These are phyloP conservation scores for Aegithalos caudatus DNA, from an alignment of 2,113 vertebrate genomes.

Conservation along the genomic window DNA sequence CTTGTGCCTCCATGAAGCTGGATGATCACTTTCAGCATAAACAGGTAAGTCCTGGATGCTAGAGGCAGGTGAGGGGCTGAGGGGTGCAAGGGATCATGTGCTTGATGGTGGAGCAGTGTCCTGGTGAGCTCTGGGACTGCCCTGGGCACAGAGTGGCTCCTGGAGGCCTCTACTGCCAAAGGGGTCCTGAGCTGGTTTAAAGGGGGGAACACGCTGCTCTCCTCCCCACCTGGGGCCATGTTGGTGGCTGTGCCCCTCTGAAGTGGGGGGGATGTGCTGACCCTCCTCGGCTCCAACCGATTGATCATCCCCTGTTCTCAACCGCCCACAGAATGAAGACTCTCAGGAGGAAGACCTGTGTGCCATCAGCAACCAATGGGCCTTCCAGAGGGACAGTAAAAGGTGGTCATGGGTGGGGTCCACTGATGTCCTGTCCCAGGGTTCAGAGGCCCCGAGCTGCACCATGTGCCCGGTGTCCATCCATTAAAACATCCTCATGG, in stretches of 20 bases:
- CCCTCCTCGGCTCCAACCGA: accelerated
- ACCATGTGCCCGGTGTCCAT: slow-evolving; percentile 69
- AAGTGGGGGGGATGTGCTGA: neutral
- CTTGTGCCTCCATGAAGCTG: slow-evolving; percentile 83
- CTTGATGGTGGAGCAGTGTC: accelerated
- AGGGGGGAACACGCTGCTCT: accelerated
- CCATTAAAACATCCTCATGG: slow-evolving; percentile 78
- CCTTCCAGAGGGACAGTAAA: slow-evolving; percentile 76
- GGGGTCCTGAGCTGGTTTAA: neutral
- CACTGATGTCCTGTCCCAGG: slow-evolving; percentile 40
- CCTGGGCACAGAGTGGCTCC: neutral
- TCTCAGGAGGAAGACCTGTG: slow-evolving; percentile 81
- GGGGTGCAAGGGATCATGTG: accelerated
- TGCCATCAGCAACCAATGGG: slow-evolving; percentile 79
- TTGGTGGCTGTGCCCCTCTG: neutral
- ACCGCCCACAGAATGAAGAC: slow-evolving; percentile 75
- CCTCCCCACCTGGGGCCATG: neutral
- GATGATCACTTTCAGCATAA: slow-evolving; percentile 83
- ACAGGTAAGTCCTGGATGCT: slow-evolving; percentile 53
- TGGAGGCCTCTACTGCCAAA: neutral
- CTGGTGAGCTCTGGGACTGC: neutral
- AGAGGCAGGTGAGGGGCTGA: neutral
- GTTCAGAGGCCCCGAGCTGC: slow-evolving; percentile 32
- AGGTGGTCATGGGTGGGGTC: slow-evolving; percentile 74
- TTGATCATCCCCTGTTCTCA: neutral